phyloP scores from a whole-genome alignment of 2,113 vertebrate species.

The Etheostoma spectabile region DNA sequence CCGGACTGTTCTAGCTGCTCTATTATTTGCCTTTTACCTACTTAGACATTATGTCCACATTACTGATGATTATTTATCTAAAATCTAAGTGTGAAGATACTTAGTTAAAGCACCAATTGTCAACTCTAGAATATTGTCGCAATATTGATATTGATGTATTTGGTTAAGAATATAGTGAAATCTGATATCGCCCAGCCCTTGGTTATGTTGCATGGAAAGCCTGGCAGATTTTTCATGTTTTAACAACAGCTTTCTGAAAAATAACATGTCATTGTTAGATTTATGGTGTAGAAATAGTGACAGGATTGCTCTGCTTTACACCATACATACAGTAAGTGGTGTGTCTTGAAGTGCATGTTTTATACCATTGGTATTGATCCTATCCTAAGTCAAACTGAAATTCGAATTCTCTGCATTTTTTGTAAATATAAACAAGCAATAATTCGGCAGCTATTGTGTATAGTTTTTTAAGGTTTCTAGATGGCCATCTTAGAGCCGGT shows the following conservation, averaged over 20 bases:
- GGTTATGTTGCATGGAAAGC: not conserved
- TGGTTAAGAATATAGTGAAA: no score
- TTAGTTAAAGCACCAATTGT: no score
- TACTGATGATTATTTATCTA: no score
- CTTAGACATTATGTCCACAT: no score
- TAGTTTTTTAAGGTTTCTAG: not conserved
- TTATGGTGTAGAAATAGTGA: not conserved
- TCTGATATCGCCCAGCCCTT: no score
- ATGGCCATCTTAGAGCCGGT: slow-evolving; percentile 15
- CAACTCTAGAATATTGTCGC: no score
- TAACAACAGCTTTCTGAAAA: not conserved
- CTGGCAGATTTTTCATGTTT: not conserved
- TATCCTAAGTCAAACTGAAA: not conserved
- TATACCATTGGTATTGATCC: not conserved
- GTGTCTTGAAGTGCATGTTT: not conserved
- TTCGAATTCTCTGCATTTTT: not conserved
- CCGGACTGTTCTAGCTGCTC: no score
- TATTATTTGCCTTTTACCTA: no score
- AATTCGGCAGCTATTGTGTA: not conserved
- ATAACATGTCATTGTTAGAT: not conserved
- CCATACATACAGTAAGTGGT: not conserved
- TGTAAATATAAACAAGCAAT: not conserved
- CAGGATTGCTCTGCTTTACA: not conserved
- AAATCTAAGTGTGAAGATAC: no score
- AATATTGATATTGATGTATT: no score